phyloP scores from a whole-genome alignment of 2,113 vertebrate species.

The Laticauda laticaudata region DNA sequence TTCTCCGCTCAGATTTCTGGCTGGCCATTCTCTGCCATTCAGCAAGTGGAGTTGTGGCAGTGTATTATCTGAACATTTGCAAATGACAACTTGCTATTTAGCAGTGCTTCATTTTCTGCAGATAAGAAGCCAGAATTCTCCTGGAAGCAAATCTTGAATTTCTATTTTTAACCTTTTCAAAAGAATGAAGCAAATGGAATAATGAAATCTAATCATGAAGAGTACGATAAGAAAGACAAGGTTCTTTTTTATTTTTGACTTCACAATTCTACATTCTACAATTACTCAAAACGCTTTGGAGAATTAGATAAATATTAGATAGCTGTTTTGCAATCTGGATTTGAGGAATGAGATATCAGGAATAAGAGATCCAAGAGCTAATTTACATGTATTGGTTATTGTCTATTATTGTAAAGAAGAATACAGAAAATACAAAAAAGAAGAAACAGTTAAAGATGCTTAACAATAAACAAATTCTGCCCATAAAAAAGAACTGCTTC shows the following conservation, averaged over 20 bases:
- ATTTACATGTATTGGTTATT: constrained; percentile 14
- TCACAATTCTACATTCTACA: constrained; percentile 41
- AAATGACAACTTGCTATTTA: constrained; percentile 59
- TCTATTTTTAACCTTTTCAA: constrained; percentile 46
- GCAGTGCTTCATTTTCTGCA: constrained; percentile 55
- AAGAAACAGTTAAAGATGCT: not conserved
- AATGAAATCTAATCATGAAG: constrained; percentile 49
- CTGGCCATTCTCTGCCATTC: constrained; percentile 56
- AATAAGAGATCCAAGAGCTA: constrained; percentile 64
- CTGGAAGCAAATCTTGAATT: constrained; percentile 42
- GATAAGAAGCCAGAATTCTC: constrained; percentile 58
- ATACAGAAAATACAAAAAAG: not conserved
- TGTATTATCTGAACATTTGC: constrained; percentile 59
- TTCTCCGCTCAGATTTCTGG: constrained; percentile 33
- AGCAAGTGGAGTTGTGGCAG: constrained; percentile 37
- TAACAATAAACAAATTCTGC: not conserved
- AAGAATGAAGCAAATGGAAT: constrained; percentile 31
- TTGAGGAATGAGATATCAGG: constrained; percentile 61
- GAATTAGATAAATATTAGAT: constrained; percentile 61
- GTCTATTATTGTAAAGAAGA: not conserved
- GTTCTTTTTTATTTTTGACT: not conserved
- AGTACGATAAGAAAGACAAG: not conserved
- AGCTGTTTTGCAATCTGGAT: constrained; percentile 66
- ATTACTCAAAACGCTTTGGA: constrained; percentile 54
- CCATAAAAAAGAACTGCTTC: not conserved